Base-by-base conservation (phyloP, 2,113 vertebrate species). In the Planiliza haematocheilus region DNA sequence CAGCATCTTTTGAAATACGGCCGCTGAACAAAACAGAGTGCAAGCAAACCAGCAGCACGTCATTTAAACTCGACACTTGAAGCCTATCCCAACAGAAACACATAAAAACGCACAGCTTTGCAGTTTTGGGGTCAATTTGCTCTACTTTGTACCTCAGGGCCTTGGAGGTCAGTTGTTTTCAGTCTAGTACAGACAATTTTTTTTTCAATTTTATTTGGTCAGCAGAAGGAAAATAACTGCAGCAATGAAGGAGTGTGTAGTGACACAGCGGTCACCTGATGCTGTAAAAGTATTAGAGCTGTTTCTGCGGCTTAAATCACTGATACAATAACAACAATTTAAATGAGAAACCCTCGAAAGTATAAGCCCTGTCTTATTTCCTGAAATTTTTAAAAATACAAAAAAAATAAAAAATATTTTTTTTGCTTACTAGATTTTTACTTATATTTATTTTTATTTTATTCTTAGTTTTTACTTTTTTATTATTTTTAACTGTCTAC, bases 1-100 rank as follows among this genome's bases (percentile, higher is more conserved):
- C 61, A 61, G 55, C 49, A 53, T 18, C 9, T 53, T 6, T 72
- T 59, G 60, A n/a, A 53, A 50, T 21, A 30, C 30, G 41, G 51
- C 10, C 9, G 7, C 21, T 10, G 13, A 59, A 65, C 59, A 46
- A 65, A 78, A 60, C 61, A 41, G 1, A 4, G 37, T n/a, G 43
- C 0, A 9, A 16, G 43, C 11, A 51, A 34, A 20, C 34, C 8
- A 38, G 57, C 36, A 77, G 43, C 20, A 58, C 18, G 18, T 49
- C 46, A 43, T 6, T n/a, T n/a, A n/a, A n/a, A n/a, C n/a, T n/a
- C n/a, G n/a, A n/a, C n/a, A n/a, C n/a, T n/a, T 43, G 2, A 43
- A 43, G 8, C 10, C 18, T 18, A 8, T 39, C 20, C 5, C 43
- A 8, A 69, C 21, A 48, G 3, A 56, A 56, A 50, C 24, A 7